A percentile compares a stretch with the other conserved stretches of the same genome.
These are phyloP conservation scores for Leptinotarsa undecemlineata DNA, from an alignment of 1,140 invertebrate genomes.

Conservation along the genomic window DNA sequence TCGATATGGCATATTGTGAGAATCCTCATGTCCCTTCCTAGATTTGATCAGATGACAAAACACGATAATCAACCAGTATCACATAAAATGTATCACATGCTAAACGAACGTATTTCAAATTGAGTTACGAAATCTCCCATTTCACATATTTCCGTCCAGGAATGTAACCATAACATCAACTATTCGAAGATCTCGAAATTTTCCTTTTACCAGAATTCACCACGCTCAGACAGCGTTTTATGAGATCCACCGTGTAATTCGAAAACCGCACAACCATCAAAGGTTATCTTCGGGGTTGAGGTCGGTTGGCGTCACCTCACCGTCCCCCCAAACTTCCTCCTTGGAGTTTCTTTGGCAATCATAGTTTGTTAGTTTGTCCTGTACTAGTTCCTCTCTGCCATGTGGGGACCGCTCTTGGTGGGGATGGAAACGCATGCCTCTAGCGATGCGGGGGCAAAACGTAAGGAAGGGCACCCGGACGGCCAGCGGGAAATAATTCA, in stretches of 20 bases:
- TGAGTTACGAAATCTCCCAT: too few relatives aligned
- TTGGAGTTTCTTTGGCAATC: constrained; percentile 44
- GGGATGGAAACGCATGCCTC: constrained; percentile 44
- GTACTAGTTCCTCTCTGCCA: constrained; percentile 25
- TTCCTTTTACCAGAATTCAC: too few relatives aligned
- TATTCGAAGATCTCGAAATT: too few relatives aligned
- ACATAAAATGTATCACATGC: too few relatives aligned
- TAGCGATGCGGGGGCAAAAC: constrained; percentile 42
- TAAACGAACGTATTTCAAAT: too few relatives aligned
- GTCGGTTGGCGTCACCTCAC: constrained; percentile 40
- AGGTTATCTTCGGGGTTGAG: constrained; percentile 49
- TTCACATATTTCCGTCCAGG: too few relatives aligned
- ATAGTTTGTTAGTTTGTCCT: constrained; percentile 35
- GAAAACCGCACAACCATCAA: constrained; percentile 15
- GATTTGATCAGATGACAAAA: too few relatives aligned
- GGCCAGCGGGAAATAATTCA: constrained; percentile 43
- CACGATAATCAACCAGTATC: too few relatives aligned
- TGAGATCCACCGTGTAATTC: constrained; percentile 4
- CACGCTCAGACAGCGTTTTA: not conserved
- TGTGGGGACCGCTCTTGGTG: constrained; percentile 38
- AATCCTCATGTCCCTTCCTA: too few relatives aligned
- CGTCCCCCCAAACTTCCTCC: constrained; percentile 26
- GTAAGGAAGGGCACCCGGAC: constrained; percentile 39
- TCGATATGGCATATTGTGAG: too few relatives aligned
- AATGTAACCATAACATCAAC: too few relatives aligned